Evolutionary conservation across 53 echinoderm and acorn worm species (phyloP), one percentile per base, ranked within the genome.

Genomic region (Glandiceps talaboti): DNA sequence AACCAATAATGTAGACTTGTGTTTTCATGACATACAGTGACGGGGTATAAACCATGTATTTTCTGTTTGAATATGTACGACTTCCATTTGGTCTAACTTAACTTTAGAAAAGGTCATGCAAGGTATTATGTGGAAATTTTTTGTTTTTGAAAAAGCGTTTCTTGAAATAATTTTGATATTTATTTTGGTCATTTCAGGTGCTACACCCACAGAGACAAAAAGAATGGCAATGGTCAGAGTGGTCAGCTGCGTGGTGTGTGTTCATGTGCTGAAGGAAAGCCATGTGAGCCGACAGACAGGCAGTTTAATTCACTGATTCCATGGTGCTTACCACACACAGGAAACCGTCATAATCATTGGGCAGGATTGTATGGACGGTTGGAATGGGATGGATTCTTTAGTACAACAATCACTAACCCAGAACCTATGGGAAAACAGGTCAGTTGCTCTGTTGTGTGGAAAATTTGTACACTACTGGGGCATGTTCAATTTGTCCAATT

Each of bases 401-500:
- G 92, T 31, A 97, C 97, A 76, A 97, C 97, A 1, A 92, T 97
- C 0, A 97, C 97, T 76, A 97, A 97, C 77, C 97, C 97, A 28
- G 97, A 97, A 75, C 97, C 97, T 29, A 97, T 97, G 97, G 97
- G 97, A 28, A 97, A 97, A 80, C 93, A 97, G 93, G 97, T 97
- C n/a, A 29, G 79, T 29, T 31, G n/a, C n/a, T n/a, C n/a, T n/a
- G n/a, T n/a, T n/a, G n/a, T n/a, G n/a, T n/a, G n/a, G n/a, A n/a
- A n/a, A n/a, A n/a, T n/a, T n/a, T n/a, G n/a, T n/a, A n/a, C n/a
- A n/a, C n/a, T n/a, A n/a, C n/a, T n/a, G n/a, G n/a, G n/a, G n/a
- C n/a, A n/a, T n/a, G n/a, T n/a, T n/a, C n/a, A n/a, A n/a, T n/a
- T n/a, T n/a, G n/a, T n/a, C n/a, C n/a, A n/a, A n/a, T n/a, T n/a